Base-by-base conservation (phyloP, 2,888 invertebrate species). In the Macaria liturata region DNA sequence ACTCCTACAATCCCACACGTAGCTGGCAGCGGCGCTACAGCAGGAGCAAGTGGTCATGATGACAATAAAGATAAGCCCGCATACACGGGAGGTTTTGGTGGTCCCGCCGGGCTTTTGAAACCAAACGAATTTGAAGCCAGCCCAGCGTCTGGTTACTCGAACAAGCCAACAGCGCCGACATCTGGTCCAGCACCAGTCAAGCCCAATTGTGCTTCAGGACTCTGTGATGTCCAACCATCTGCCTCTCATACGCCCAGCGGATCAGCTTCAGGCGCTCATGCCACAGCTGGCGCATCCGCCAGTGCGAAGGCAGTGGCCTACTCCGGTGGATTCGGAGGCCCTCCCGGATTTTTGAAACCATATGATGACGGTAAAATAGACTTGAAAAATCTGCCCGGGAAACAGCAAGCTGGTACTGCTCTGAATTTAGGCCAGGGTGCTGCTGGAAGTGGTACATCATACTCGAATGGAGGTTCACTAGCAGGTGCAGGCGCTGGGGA, bases 321-420 rank as follows among this genome's bases (percentile, higher is more conserved):
- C 62, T 75, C 81, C 9, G 90, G 88, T 53, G 87, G 91, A 9
- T 91, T 91, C 66, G 88, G 90, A 42, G 91, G 89, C 34, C 88
- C 91, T 47, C 84, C 89, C 32, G 91, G 91, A n/a, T 57, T 89
- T 9, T 67, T 89, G 4, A 80, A 80, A 69, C 88, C 91, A 1
- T 81, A 76, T 61, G 87, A 90, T 53, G 71, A 73, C 57, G 83
- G 81, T 34, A 87, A 83, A 75, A 42, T 66, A 9, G 65, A 59
- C 47, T 49, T 55, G 48, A 55, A 55, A 49, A 42, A 32, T 8
- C 39, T 55, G 3, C 30, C 43, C 49, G 64, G 57, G 48, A 67
- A 55, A 3, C 30, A 49, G 50, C 39, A 42, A 54, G 20, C 54
- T 64, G 69, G 65, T 32, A 34, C 65, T 50, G 67, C 68, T 50